phyloP scores from a whole-genome alignment of 1,140 invertebrate genomes.

The Leptopilina boulardi region DNA sequence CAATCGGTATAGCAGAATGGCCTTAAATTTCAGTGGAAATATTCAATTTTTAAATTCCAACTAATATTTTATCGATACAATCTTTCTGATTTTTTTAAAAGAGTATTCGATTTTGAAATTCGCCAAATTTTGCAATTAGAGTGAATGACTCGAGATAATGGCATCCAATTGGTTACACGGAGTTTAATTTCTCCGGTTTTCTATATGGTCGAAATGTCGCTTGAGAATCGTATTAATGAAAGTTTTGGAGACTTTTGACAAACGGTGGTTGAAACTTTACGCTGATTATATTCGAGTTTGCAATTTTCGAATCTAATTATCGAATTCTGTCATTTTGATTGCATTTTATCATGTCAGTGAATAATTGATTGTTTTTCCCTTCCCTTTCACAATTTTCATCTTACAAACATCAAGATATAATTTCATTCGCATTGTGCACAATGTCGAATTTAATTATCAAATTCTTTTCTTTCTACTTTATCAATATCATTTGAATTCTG shows the following conservation, averaged over 20 bases:
- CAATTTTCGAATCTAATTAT: constrained; percentile 41
- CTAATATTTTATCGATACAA: too few relatives aligned
- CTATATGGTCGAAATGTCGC: constrained; percentile 5
- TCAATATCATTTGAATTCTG: too few relatives aligned
- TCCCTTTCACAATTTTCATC: too few relatives aligned
- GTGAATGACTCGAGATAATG: constrained; percentile 1
- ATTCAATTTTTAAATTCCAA: too few relatives aligned
- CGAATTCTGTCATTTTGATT: constrained; percentile 37
- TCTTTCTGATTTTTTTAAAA: too few relatives aligned
- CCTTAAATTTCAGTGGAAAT: too few relatives aligned
- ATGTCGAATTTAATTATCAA: too few relatives aligned
- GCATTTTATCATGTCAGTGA: background rate
- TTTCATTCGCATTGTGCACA: too few relatives aligned
- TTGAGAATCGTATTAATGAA: constrained; percentile 34
- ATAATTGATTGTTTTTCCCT: background rate
- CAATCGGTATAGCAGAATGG: too few relatives aligned
- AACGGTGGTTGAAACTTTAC: constrained; percentile 28
- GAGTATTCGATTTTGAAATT: too few relatives aligned
- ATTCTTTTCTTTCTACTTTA: too few relatives aligned
- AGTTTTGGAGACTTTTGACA: constrained; percentile 38
- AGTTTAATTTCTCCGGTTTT: constrained; percentile 19
- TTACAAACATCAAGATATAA: too few relatives aligned
- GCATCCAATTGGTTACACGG: constrained; percentile 21
- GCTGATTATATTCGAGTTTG: background rate
- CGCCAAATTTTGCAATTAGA: background rate